Conservation (phyloP, 2,113 vertebrate genomes). For the Ornithorhynchus anatinus region DNA sequence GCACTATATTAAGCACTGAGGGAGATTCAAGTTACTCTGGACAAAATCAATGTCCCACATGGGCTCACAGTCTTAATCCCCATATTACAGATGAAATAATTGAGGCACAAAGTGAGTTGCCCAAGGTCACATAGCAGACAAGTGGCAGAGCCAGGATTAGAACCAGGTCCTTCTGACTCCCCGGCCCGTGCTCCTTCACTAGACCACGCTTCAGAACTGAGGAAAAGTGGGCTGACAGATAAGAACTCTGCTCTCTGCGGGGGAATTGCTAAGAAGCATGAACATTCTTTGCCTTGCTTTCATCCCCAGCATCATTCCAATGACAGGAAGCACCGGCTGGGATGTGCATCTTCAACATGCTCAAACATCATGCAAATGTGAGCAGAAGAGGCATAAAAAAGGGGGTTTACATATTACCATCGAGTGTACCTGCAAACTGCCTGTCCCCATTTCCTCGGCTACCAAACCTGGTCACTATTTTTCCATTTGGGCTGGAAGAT, state of each 20-base stretch:
- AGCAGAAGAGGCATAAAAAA: slow-evolving; percentile 64
- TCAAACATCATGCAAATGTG: slow-evolving; percentile 71
- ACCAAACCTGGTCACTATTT: slow-evolving; percentile 95
- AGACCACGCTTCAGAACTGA: too few relatives aligned
- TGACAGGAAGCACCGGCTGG: background rate
- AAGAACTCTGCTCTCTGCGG: background rate
- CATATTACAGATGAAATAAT: too few relatives aligned
- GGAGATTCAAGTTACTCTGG: too few relatives aligned
- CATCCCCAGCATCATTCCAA: background rate
- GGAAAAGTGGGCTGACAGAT: background rate
- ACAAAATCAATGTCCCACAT: too few relatives aligned
- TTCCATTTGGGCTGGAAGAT: slow-evolving; percentile 96
- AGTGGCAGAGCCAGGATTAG: too few relatives aligned
- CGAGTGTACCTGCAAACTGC: slow-evolving; percentile 96
- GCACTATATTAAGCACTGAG: too few relatives aligned
- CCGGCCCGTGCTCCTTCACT: too few relatives aligned
- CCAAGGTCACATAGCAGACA: too few relatives aligned
- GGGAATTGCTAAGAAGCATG: background rate
- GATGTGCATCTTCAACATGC: slow-evolving; percentile 49
- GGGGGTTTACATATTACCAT: slow-evolving; percentile 76
- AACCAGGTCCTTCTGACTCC: too few relatives aligned
- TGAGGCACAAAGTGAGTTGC: too few relatives aligned
- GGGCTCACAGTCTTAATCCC: too few relatives aligned
- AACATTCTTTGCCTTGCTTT: background rate
- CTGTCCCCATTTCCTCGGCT: slow-evolving; percentile 94